Conservation (phyloP, 2,888 invertebrate genomes). For the Punctoribates punctum region DNA sequence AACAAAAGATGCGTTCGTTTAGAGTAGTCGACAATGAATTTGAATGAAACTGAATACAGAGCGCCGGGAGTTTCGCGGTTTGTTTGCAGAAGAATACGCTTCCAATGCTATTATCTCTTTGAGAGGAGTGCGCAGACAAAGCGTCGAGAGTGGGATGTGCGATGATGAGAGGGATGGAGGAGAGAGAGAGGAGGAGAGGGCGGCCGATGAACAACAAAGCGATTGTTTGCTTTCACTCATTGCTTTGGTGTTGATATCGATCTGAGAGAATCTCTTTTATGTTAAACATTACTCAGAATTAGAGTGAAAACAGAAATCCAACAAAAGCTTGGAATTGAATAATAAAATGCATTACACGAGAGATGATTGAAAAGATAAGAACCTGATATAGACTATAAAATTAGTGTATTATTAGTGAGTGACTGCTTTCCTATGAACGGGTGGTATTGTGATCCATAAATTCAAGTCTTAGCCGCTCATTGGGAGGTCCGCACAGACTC, state of each 20-base stretch:
- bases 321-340: background rate
- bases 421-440: background rate
- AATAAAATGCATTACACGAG: background rate
- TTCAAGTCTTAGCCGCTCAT: background rate
- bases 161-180: background rate
- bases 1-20: background rate
- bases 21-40: background rate
- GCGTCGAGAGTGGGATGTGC: background rate
- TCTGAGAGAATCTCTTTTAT: background rate
- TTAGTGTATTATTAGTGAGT: conserved; percentile 4
- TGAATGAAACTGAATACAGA: background rate
- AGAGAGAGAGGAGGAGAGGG: background rate
- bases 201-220: background rate
- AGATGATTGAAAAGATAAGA: background rate
- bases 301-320: background rate
- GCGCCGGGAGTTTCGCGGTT: background rate
- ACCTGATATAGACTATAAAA: conserved; percentile 14
- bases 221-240: conserved; percentile 2
- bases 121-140: too few relatives aligned
- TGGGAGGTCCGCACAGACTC: background rate
- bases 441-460: background rate
- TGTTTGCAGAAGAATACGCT: background rate
- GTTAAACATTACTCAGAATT: conserved; percentile 1
- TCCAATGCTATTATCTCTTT: background rate
- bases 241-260: background rate